Evolutionary conservation across 2,797 vertebrate genomes (phyloP).

Genomic region (Crenichthys baileyi): DNA sequence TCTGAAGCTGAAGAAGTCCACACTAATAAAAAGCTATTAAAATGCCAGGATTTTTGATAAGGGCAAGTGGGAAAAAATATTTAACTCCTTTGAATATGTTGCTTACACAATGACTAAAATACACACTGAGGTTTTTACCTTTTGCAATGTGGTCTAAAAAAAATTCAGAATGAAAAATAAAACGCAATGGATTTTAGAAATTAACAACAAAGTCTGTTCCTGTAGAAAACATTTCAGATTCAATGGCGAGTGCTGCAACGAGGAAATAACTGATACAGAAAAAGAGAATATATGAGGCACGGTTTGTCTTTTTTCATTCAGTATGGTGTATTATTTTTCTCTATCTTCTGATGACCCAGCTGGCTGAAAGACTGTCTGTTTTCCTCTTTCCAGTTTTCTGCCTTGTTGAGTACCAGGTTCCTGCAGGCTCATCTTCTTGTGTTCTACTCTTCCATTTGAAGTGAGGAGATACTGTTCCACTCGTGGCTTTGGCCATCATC

Average conservation of each 20-base stretch:
- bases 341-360: background rate
- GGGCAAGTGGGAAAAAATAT: slow-evolving; percentile 40
- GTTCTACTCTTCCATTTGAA: slow-evolving; percentile 9
- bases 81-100: slow-evolving; percentile 18
- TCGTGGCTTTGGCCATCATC: background rate
- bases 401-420: background rate
- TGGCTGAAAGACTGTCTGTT: slow-evolving; percentile 1
- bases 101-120: too few species aligned
- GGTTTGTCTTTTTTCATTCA: background rate
- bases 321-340: background rate
- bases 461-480: background rate
- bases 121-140: background rate
- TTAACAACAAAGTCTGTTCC: slow-evolving; percentile 10
- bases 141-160: background rate
- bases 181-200: slow-evolving; percentile 5
- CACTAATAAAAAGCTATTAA: slow-evolving; percentile 24
- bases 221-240: background rate
- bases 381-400: background rate
- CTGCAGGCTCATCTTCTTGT: background rate
- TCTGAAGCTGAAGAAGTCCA: slow-evolving; percentile 20
- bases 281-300: background rate
- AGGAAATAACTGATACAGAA: background rate
- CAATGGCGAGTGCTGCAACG: background rate
- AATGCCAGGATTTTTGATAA: slow-evolving; percentile 28
- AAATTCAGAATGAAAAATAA: too few species aligned